Evolutionary conservation across 2,797 vertebrate genomes (phyloP).

Genomic region (Lacerta viridis): DNA sequence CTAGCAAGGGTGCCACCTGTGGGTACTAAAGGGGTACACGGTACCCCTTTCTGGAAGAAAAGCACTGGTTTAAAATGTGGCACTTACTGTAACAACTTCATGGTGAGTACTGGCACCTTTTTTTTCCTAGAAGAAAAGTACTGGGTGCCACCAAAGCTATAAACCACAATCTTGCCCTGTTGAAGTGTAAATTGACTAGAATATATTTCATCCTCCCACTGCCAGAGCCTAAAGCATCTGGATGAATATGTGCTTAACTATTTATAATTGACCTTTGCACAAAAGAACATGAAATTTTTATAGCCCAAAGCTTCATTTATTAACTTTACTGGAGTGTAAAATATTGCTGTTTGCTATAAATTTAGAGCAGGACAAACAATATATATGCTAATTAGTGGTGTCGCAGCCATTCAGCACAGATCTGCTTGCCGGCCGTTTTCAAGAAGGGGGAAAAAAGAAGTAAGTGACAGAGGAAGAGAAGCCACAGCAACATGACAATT

Average conservation of each 20-base stretch:
- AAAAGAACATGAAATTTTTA: constrained; percentile 87
- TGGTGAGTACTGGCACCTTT: no score
- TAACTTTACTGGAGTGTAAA: constrained; percentile 88
- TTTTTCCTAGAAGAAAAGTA: background rate
- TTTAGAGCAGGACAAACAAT: constrained; percentile 86
- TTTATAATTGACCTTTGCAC: constrained; percentile 88
- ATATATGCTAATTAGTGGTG: constrained; percentile 86
- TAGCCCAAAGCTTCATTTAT: constrained; percentile 86
- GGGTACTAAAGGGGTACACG: background rate
- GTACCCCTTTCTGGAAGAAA: background rate
- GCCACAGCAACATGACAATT: constrained; percentile 73
- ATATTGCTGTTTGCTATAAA: constrained; percentile 87
- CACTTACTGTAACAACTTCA: no score
- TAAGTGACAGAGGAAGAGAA: constrained; percentile 71
- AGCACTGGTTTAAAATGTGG: no score
- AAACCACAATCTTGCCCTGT: constrained; percentile 68
- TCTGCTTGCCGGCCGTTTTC: constrained; percentile 75
- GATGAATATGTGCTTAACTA: constrained; percentile 86
- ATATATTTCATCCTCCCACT: constrained; percentile 72
- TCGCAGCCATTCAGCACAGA: constrained; percentile 58
- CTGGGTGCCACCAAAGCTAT: constrained; percentile 50
- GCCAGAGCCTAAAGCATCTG: constrained; percentile 69
- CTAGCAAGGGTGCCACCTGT: constrained; percentile 32
- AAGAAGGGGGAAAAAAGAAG: constrained; percentile 57
- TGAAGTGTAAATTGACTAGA: constrained; percentile 73